phyloP scores from a whole-genome alignment of 2,888 invertebrate genomes.

The Caenorhabditis plicata region DNA sequence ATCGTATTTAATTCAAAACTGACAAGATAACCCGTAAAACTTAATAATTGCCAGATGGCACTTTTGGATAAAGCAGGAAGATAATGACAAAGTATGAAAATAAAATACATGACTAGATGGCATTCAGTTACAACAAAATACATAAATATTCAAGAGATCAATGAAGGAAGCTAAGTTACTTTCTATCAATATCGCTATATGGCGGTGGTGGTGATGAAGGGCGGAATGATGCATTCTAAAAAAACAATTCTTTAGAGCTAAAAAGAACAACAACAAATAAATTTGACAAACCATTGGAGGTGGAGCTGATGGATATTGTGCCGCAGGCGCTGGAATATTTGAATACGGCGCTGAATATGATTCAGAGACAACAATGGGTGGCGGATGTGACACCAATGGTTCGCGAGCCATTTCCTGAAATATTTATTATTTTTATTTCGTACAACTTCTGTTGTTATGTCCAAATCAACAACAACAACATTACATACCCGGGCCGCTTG shows the following conservation, averaged over 20 bases:
- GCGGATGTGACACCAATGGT: conserved; percentile 10
- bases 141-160: too few species aligned
- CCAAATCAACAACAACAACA: conserved; percentile 2
- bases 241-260: too few species aligned
- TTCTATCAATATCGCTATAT: conserved; percentile 7
- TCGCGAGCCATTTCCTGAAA: conserved; percentile 20
- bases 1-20: too few species aligned
- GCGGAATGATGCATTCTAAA: conserved; percentile 4
- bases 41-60: too few species aligned
- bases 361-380: conserved; percentile 6
- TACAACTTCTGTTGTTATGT: neutral
- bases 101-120: too few species aligned
- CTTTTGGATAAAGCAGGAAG: too few species aligned
- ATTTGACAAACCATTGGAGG: conserved; percentile 3
- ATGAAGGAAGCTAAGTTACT: too few species aligned
- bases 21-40: too few species aligned
- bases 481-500: conserved; percentile 25
- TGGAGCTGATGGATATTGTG: conserved; percentile 1
- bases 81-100: too few species aligned
- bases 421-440: neutral
- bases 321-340: conserved; percentile 1
- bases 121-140: too few species aligned
- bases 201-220: conserved; percentile 14
- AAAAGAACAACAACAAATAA: neutral
- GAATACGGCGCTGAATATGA: conserved; percentile 21